A percentile compares a stretch with the other conserved stretches of the same genome.
Evolutionary conservation across 2,113 vertebrate genomes (phyloP).

Genomic region (Pungitius pungitius): DNA sequence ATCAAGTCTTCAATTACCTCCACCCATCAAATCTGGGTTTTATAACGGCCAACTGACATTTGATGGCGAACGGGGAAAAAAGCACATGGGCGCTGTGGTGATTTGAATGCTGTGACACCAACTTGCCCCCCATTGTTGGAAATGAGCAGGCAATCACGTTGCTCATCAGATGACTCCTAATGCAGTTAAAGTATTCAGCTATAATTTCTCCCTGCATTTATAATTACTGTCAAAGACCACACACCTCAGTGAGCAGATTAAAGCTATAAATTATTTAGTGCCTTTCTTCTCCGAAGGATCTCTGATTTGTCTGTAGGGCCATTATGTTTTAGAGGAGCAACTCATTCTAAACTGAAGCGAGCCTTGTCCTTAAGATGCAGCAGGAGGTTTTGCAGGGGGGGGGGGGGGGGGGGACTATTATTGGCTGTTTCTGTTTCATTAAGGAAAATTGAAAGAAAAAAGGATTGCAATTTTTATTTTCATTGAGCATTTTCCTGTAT

Average conservation of each 20-base stretch:
- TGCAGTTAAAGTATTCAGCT: slow-evolving; percentile 99
- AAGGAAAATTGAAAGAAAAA: slow-evolving; percentile 41
- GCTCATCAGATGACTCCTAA: slow-evolving; percentile 99
- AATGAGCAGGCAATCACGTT: slow-evolving; percentile 96
- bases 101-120: slow-evolving; percentile 97
- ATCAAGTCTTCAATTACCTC: slow-evolving; percentile 90
- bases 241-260: slow-evolving; percentile 99
- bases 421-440: slow-evolving; percentile 63
- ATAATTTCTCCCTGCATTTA: slow-evolving; percentile 99
- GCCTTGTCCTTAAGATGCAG: slow-evolving; percentile 73
- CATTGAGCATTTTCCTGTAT: slow-evolving; percentile 14
- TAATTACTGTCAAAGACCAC: slow-evolving; percentile 99
- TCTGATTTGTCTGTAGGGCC: slow-evolving; percentile 94
- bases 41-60: slow-evolving; percentile 96
- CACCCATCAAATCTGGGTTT: slow-evolving; percentile 87
- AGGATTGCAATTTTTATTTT: slow-evolving; percentile 6
- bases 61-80: slow-evolving; percentile 94
- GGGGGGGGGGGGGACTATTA: slow-evolving; percentile 36
- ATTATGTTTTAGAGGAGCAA: slow-evolving; percentile 95
- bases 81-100: slow-evolving; percentile 88
- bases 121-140: slow-evolving; percentile 99
- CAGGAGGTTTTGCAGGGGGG: slow-evolving; percentile 29
- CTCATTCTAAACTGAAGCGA: slow-evolving; percentile 86
- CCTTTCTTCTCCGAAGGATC: slow-evolving; percentile 91
- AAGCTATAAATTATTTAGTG: slow-evolving; percentile 99